phyloP scores from a whole-genome alignment of 2,113 vertebrate genomes.

The Thamnaconus septentrionalis region DNA sequence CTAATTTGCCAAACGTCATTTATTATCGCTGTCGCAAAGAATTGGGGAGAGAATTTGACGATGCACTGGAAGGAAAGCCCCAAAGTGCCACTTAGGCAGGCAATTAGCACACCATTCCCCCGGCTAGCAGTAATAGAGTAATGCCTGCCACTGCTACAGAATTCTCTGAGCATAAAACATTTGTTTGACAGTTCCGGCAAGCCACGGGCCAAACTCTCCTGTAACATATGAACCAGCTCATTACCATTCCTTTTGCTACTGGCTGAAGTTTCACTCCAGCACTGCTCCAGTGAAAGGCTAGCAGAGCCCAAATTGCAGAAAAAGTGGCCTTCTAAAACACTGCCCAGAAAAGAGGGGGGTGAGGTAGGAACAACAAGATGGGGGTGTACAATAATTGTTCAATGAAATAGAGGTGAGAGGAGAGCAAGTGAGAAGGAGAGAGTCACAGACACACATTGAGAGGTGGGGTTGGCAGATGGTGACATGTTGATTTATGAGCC shows the following conservation, averaged over 20 bases:
- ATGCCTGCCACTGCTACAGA: constrained; percentile 41
- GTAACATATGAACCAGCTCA: constrained; percentile 47
- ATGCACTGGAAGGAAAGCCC: constrained; percentile 28
- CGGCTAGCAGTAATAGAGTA: constrained; percentile 36
- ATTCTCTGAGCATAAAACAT: constrained; percentile 48
- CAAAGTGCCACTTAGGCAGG: constrained; percentile 43
- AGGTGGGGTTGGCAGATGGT: constrained; percentile 65
- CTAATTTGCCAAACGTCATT: constrained; percentile 11
- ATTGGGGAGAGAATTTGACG: constrained; percentile 25
- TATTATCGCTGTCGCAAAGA: constrained; percentile 17
- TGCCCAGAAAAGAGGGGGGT: constrained; percentile 14
- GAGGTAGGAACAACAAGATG: constrained; percentile 26
- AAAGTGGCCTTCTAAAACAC: constrained; percentile 30
- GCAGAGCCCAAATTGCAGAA: constrained; percentile 22
- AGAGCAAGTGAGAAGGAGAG: constrained; percentile 29
- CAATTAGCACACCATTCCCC: constrained; percentile 49
- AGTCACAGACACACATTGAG: constrained; percentile 41
- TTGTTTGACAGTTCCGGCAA: constrained; percentile 51
- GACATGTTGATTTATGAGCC: constrained; percentile 76
- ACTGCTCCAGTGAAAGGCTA: constrained; percentile 24
- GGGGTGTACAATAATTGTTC: constrained; percentile 41
- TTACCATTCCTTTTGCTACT: constrained; percentile 42
- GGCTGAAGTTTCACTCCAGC: constrained; percentile 35
- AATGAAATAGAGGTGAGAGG: constrained; percentile 42
- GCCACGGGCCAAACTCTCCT: constrained; percentile 43